These are phyloP conservation scores for Channa maculata DNA, from an alignment of 2,113 vertebrate genomes.

Conservation along the genomic window DNA sequence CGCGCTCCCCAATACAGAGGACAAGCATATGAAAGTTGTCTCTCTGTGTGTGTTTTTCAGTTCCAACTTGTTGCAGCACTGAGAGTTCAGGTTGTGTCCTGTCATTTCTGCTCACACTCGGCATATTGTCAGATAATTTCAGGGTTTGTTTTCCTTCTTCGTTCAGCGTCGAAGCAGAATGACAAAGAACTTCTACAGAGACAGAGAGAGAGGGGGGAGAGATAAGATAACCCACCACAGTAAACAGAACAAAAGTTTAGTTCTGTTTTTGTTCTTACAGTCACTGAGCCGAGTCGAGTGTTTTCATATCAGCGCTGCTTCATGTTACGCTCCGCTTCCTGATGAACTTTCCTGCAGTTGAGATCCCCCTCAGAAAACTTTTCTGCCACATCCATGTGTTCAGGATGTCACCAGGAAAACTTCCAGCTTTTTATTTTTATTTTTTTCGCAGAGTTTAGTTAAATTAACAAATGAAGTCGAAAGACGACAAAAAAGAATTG, in stretches of 20 bases:
- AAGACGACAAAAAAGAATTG: neutral
- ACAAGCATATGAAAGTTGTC: too few species aligned
- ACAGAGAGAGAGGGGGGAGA: neutral
- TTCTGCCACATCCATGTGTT: neutral
- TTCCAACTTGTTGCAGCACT: neutral
- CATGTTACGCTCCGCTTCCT: slow-evolving; percentile 35
- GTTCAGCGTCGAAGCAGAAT: neutral
- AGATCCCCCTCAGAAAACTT: slow-evolving; percentile 15
- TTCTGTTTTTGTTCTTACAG: slow-evolving; percentile 15
- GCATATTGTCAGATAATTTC: neutral
- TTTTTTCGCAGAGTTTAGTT: too few species aligned
- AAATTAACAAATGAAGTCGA: neutral
- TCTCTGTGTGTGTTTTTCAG: neutral
- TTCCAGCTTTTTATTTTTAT: neutral
- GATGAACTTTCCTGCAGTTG: slow-evolving; percentile 27
- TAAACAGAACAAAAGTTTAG: neutral
- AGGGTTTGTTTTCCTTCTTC: slow-evolving; percentile 20
- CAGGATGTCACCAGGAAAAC: neutral
- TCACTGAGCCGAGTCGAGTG: neutral
- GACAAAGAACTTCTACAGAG: neutral
- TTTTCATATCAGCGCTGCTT: slow-evolving; percentile 5
- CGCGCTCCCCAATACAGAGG: too few species aligned
- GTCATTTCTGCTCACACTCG: neutral
- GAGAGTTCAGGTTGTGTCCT: accelerated
- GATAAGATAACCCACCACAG: slow-evolving; percentile 1